Percentiles rank a stretch among this genome's conserved stretches.
phyloP scores from a whole-genome alignment of 2,113 vertebrate species.

The Anarrhichthys ocellatus region DNA sequence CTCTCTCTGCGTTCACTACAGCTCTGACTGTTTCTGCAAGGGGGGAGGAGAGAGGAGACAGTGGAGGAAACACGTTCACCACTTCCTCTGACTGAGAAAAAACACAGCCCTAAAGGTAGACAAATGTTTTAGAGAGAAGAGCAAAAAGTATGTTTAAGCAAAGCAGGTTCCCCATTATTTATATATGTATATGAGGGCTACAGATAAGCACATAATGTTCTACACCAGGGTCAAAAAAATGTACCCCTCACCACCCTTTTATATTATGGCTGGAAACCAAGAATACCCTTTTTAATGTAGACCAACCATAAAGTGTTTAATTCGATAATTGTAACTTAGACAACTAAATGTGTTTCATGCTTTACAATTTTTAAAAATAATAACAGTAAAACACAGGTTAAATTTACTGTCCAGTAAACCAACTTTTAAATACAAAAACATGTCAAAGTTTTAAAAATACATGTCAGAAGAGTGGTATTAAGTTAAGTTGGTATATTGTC shows the following conservation, averaged over 20 bases:
- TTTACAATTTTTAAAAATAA: neutral
- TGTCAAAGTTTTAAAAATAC: neutral
- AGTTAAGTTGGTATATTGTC: neutral
- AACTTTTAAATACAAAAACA: neutral
- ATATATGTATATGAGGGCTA: neutral
- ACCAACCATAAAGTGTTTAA: neutral
- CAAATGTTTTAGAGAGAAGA: neutral
- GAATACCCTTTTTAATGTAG: neutral
- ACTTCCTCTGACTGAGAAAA: constrained; percentile 78
- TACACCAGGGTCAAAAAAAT: neutral
- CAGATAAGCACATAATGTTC: neutral
- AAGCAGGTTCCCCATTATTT: neutral
- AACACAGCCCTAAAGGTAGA: constrained; percentile 31
- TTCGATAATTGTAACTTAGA: neutral
- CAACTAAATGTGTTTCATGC: neutral
- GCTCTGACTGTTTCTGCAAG: constrained; percentile 10
- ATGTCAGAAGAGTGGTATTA: neutral
- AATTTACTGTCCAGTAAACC: neutral
- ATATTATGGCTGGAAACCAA: neutral
- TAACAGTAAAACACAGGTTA: neutral
- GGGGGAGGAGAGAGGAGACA: constrained; percentile 48
- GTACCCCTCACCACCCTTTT: neutral
- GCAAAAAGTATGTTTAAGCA: neutral
- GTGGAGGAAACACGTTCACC: constrained; percentile 77
- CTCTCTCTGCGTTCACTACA: constrained; percentile 29